phyloP scores from a whole-genome alignment of 2,113 vertebrate species.

The Choloepus hoffmanni region DNA sequence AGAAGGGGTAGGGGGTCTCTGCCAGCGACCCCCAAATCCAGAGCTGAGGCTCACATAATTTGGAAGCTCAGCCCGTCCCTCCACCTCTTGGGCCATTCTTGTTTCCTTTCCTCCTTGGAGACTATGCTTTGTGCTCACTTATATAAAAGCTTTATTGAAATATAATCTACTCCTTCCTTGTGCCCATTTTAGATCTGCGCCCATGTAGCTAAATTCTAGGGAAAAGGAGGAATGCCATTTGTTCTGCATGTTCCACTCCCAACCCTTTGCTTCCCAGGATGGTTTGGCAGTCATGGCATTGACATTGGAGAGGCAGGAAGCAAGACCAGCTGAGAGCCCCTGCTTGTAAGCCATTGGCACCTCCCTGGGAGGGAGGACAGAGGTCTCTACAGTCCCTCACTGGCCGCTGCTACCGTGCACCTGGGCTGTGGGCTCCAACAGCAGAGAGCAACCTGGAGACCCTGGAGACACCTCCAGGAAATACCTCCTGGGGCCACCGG shows the following conservation, averaged over 20 bases:
- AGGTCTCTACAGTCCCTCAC: neutral
- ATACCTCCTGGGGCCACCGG: neutral
- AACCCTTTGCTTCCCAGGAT: neutral
- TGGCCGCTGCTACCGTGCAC: neutral
- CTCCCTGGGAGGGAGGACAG: neutral
- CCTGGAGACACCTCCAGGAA: neutral
- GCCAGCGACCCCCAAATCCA: neutral
- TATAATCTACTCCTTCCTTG: neutral
- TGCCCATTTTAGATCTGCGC: neutral
- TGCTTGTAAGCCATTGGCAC: accelerated
- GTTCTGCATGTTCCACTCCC: neutral
- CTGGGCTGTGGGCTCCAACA: accelerated
- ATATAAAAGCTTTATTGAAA: neutral
- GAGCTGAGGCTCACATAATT: accelerated
- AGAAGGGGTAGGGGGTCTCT: neutral
- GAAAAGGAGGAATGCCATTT: neutral
- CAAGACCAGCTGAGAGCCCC: neutral
- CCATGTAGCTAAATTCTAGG: neutral
- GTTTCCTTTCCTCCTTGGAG: neutral
- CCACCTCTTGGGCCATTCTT: neutral
- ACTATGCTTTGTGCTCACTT: neutral
- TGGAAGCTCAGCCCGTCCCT: neutral
- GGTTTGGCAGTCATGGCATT: neutral
- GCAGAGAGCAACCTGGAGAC: neutral
- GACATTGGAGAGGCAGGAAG: neutral